Evolutionary conservation across 2,797 vertebrate genomes (phyloP), one percentile per base, ranked within the genome.

Genomic region (Erpetoichthys calabaricus): DNA sequence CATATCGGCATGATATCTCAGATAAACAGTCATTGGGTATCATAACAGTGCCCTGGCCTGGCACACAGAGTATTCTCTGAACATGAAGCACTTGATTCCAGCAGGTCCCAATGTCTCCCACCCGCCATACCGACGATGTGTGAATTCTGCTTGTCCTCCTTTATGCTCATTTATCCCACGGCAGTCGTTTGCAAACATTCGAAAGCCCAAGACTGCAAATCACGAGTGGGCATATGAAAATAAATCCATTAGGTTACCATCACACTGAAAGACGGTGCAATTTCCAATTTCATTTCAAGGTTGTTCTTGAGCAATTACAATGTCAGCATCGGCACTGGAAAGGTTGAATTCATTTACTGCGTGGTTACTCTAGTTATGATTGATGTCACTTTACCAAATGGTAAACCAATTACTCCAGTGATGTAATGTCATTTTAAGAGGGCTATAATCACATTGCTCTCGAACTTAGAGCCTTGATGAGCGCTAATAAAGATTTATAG

Each of bases 381-480:
- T 92, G 92, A 97, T 98, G 90, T 87, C 73, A 76, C 88, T 90
- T 85, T 87, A 89, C 80, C 86, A 90, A 93, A 93, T 90, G 91
- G 92, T 95, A 94, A 97, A 95, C 89, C 92, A 92, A 96, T 95
- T 94, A 95, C 89, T 86, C 82, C 78, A 70, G 90, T 96, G 92
- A 96, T 93, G 90, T 93, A 93, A 94, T 92, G 90, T 91, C 90
- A 93, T 94, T 93, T 94, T 92, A 94, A 94, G 90, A 92, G 91
- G 86, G 85, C 88, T 85, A 84, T 94, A 95, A 97, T 94, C 91
- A 89, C 84, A 92, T 94, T 94, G 89, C 85, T 91, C 86, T 90
- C 89, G 81, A 91, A 92, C 86, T 87, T 86, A 84, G 89, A 89
- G 80, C 88, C 81, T 82, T 81, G 89, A 91, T 91, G 90, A 90